These are phyloP conservation scores for Proctacanthus coquilletti DNA, from an alignment of 1,140 invertebrate species.

Conservation along the genomic window DNA sequence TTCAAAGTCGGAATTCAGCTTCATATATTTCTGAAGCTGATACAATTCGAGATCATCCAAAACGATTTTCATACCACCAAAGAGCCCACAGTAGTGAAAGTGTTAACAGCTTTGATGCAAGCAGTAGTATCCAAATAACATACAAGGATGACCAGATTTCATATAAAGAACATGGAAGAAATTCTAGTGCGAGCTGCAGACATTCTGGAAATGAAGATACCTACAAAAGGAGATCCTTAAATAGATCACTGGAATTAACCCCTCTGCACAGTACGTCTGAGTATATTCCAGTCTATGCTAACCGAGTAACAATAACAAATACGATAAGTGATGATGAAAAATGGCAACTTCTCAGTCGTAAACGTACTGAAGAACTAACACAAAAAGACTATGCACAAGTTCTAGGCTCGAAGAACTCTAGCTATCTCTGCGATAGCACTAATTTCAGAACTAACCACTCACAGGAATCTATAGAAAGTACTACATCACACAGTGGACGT, in stretches of 20 bases:
- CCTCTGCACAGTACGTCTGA: slow-evolving; percentile 20
- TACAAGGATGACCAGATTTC: slow-evolving; percentile 11
- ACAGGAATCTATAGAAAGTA: too few relatives aligned
- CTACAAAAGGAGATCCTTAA: neutral
- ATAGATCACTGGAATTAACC: slow-evolving; percentile 17
- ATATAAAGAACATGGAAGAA: too few relatives aligned
- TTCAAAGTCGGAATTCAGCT: slow-evolving; percentile 9
- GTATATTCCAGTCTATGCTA: slow-evolving; percentile 25
- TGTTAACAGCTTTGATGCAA: slow-evolving; percentile 17
- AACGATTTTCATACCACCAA: slow-evolving; percentile 18
- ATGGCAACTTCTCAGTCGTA: slow-evolving; percentile 23
- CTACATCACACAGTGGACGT: too few relatives aligned
- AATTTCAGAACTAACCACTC: too few relatives aligned
- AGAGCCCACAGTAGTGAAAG: slow-evolving; percentile 24
- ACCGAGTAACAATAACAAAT: slow-evolving; percentile 12
- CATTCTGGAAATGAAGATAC: neutral
- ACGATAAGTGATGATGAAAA: slow-evolving; percentile 23
- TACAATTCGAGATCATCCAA: too few relatives aligned
- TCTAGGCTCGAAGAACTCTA: neutral
- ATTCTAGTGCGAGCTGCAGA: too few relatives aligned
- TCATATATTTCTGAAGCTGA: too few relatives aligned
- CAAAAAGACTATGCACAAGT: slow-evolving; percentile 10
- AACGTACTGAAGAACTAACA: slow-evolving; percentile 17
- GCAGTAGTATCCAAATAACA: slow-evolving; percentile 17
- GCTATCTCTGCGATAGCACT: neutral